phyloP scores from a whole-genome alignment of 2,888 invertebrate species.

The Acanthosepion lycidas region DNA sequence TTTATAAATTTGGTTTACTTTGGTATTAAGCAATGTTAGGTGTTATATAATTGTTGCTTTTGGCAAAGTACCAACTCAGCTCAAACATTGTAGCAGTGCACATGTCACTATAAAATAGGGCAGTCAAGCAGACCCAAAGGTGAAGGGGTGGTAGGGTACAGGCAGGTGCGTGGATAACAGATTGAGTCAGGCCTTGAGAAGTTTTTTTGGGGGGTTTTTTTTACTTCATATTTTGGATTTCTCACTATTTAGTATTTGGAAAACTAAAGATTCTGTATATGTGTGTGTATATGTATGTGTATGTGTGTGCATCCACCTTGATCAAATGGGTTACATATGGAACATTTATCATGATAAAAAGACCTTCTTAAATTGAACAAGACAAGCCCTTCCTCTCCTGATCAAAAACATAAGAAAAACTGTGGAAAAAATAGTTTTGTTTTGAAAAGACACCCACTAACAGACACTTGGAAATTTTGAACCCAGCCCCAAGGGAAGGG shows the following conservation, averaged over 20 bases:
- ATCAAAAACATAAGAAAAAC: background rate
- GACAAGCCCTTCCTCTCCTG: background rate
- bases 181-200: background rate
- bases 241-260: background rate
- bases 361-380: background rate
- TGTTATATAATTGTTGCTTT: background rate
- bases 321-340: background rate
- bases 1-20: too few relatives aligned
- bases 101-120: background rate
- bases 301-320: background rate
- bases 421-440: background rate
- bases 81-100: background rate
- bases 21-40: too few relatives aligned
- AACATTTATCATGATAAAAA: background rate
- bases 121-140: background rate
- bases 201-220: background rate
- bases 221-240: background rate
- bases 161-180: background rate
- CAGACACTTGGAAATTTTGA: background rate
- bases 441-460: background rate
- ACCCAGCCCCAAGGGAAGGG: background rate
- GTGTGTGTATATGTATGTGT: background rate
- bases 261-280: background rate
- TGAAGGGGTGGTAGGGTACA: background rate
- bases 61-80: background rate